phyloP scores from a whole-genome alignment of 2,797 vertebrate species.

The Microchirus variegatus region DNA sequence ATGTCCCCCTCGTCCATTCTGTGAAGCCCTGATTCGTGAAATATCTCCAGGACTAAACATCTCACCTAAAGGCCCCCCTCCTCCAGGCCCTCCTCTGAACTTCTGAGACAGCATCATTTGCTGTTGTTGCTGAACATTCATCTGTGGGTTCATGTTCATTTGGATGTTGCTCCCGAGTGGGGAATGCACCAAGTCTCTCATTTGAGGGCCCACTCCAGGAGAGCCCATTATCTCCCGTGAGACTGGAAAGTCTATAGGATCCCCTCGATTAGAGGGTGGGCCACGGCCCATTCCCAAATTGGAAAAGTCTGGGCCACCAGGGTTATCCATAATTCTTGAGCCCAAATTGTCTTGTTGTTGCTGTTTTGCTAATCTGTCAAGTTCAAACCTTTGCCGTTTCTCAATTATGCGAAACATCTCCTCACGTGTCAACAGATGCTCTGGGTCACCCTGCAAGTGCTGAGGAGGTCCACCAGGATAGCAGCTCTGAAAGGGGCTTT shows the following conservation, averaged over 20 bases:
- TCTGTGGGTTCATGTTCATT: slow-evolving; percentile 91
- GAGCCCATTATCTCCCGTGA: slow-evolving; percentile 90
- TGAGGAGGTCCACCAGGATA: slow-evolving; percentile 83
- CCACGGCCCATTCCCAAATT: slow-evolving; percentile 79
- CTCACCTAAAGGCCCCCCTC: slow-evolving; percentile 77
- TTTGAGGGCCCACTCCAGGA: slow-evolving; percentile 79
- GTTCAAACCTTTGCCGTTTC: slow-evolving; percentile 90
- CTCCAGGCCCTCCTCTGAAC: slow-evolving; percentile 82
- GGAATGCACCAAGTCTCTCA: slow-evolving; percentile 89
- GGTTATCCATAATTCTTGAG: slow-evolving; percentile 74
- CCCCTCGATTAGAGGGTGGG: slow-evolving; percentile 76
- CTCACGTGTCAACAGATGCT: slow-evolving; percentile 89
- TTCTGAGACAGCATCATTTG: slow-evolving; percentile 92
- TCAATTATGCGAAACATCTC: slow-evolving; percentile 93
- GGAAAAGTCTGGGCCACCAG: slow-evolving; percentile 74
- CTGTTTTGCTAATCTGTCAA: slow-evolving; percentile 90
- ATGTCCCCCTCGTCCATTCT: slow-evolving; percentile 81
- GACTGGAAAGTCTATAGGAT: slow-evolving; percentile 88
- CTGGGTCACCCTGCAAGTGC: slow-evolving; percentile 86
- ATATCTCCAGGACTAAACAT: slow-evolving; percentile 87
- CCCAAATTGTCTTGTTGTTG: slow-evolving; percentile 78
- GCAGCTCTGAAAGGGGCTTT: slow-evolving; percentile 86
- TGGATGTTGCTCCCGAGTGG: slow-evolving; percentile 86
- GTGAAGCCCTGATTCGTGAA: slow-evolving; percentile 83
- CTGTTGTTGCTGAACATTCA: slow-evolving; percentile 89